phyloP scores from a whole-genome alignment of 2,113 vertebrate species.

The Eclectus roratus region DNA sequence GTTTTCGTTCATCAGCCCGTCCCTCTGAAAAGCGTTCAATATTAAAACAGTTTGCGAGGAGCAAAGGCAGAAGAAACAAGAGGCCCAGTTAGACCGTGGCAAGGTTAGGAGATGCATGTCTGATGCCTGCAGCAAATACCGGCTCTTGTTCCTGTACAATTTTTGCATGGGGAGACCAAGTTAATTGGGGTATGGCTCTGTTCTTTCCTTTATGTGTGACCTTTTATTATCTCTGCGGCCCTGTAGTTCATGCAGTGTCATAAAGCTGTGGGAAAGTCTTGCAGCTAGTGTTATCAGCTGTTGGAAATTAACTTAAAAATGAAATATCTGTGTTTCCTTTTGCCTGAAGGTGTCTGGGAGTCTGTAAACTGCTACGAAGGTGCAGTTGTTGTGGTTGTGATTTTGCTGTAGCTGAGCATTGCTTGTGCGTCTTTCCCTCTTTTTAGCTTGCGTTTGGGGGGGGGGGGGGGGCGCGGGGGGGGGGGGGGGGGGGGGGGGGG shows the following conservation, averaged over 20 bases:
- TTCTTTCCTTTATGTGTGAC: constrained; percentile 72
- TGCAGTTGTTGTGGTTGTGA: constrained; percentile 41
- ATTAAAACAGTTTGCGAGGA: constrained; percentile 76
- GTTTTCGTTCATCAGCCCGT: constrained; percentile 75
- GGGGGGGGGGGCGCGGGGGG: too few relatives aligned
- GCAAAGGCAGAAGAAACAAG: constrained; percentile 73
- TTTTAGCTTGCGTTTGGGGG: too few relatives aligned
- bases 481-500: too few relatives aligned
- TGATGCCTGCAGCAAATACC: constrained; percentile 55
- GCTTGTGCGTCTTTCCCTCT: constrained; percentile 29
- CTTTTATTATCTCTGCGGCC: constrained; percentile 72
- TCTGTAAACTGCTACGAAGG: constrained; percentile 37
- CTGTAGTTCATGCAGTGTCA: constrained; percentile 66
- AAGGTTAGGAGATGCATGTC: constrained; percentile 66
- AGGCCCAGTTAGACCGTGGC: constrained; percentile 69
- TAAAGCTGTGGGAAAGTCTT: constrained; percentile 71
- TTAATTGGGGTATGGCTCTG: constrained; percentile 79
- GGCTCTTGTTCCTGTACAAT: constrained; percentile 66
- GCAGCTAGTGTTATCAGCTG: constrained; percentile 56
- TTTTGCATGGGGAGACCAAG: constrained; percentile 73
- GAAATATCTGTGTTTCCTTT: constrained; percentile 52
- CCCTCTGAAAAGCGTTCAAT: constrained; percentile 75
- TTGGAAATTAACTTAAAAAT: constrained; percentile 63
- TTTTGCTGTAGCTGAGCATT: constrained; percentile 50
- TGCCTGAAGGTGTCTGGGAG: constrained; percentile 53